Base-by-base conservation (phyloP, 2,113 vertebrate species). In the Psilopogon haemacephalus region DNA sequence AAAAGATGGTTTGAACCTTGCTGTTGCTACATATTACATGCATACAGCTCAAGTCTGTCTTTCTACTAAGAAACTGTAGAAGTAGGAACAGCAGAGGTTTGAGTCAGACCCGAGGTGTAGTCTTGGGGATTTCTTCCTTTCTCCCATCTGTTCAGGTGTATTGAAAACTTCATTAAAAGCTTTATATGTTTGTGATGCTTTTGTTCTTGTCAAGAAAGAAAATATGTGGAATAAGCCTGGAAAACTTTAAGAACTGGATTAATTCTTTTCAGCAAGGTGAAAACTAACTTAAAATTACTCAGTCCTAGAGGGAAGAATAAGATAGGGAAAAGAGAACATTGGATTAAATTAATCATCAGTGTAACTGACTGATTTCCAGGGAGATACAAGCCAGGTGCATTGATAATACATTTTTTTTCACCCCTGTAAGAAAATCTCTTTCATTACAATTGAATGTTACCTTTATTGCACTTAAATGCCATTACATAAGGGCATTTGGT, bases 101-200 rank as follows among this genome's bases (percentile, higher is more conserved):
- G 56, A 88, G 32, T 86, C 32, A 60, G 70, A 35, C 27, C 65
- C 88, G 26, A 48, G 10, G 17, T 88, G 3, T n/a, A 55, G 52
- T 88, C 42, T 86, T 93, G 62, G 89, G 89, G 37, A 35, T 64
- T 88, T 91, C 65, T 85, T 46, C 35, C 78, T 76, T 48, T 12
- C 30, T 85, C 9, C 73, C 37, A 44, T 89, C 84, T 95, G 71
- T 79, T 94, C 35, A 44, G 86, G 50, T 91, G 12, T 76, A 82
- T 84, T 75, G 94, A 84, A 79, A 92, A 90, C 38, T 84, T 88
- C 19, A 59, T 84, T 84, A 48, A 72, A 84, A 89, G 62, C 38
- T 84, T 78, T 64, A 42, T 78, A 27, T 92, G 62, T 27, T 81
- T 86, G 35, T 72, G 37, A 56, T 72, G 48, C 23, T 72, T 86